Conservation (phyloP, 2,888 invertebrate genomes). For the Anaspis maculata region DNA sequence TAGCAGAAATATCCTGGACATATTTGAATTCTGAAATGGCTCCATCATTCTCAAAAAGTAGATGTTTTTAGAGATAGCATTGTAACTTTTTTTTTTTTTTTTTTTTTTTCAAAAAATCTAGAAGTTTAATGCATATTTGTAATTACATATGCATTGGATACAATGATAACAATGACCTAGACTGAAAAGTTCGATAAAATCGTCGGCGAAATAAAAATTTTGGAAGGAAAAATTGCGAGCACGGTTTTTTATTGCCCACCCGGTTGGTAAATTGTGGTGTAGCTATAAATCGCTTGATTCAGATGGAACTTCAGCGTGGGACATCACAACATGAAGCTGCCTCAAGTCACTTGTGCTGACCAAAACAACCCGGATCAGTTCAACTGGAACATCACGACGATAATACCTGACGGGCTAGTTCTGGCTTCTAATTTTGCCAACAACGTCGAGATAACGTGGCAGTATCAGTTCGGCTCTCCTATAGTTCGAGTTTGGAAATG, state of each 20-base stretch:
- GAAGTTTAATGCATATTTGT: too few relatives aligned
- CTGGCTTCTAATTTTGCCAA: slow-evolving; percentile 48
- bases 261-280: background rate
- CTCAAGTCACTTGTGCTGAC: slow-evolving; percentile 40
- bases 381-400: slow-evolving; percentile 54
- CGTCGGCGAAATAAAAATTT: too few relatives aligned
- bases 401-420: slow-evolving; percentile 65
- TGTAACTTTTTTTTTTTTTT: too few relatives aligned
- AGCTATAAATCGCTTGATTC: slow-evolving; percentile 20
- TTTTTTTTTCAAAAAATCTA: too few relatives aligned
- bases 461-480: slow-evolving; percentile 60
- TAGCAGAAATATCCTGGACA: too few relatives aligned
- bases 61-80: too few relatives aligned
- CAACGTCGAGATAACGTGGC: slow-evolving; percentile 24
- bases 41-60: too few relatives aligned
- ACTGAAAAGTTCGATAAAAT: too few relatives aligned
- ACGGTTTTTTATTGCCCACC: background rate
- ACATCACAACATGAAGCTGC: slow-evolving; percentile 68
- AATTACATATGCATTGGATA: too few relatives aligned
- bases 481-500: slow-evolving; percentile 85
- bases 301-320: slow-evolving; percentile 96
- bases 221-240: too few relatives aligned
- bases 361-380: slow-evolving; percentile 21
- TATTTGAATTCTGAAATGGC: too few relatives aligned
- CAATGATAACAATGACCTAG: too few relatives aligned